Conservation (phyloP, 1,140 invertebrate species). For the Macrobrachium rosenbergii region DNA sequence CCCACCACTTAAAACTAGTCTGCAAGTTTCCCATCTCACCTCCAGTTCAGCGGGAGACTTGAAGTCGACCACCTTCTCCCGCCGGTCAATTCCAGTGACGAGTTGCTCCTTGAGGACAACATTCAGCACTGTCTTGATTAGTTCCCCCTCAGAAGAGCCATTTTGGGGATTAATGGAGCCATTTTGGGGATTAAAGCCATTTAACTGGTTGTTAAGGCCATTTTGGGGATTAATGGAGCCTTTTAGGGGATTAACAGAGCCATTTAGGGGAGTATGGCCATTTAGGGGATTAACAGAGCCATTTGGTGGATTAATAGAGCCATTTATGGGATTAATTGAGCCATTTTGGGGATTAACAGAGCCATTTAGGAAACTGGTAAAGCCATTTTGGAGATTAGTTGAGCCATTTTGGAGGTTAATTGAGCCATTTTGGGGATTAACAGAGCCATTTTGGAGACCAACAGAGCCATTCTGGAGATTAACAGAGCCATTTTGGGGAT, state of each 20-base stretch:
- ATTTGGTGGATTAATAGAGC: background rate
- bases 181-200: background rate
- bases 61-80: slow-evolving; percentile 32
- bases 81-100: slow-evolving; percentile 13
- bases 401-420: too few species aligned
- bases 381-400: background rate
- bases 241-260: background rate
- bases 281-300: too few species aligned
- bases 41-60: slow-evolving; percentile 17
- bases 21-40: background rate
- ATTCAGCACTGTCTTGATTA: slow-evolving; percentile 5
- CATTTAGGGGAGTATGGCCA: too few species aligned
- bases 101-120: slow-evolving; percentile 17
- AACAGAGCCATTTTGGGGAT: background rate
- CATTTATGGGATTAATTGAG: background rate
- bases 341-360: background rate
- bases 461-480: background rate
- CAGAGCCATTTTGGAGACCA: background rate
- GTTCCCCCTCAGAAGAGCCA: background rate
- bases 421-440: background rate
- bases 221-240: background rate
- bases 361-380: too few species aligned
- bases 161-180: too few species aligned
- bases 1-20: too few species aligned
- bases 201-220: too few species aligned